phyloP scores from a whole-genome alignment of 2,797 vertebrate genomes.

The Adrianichthys oophorus region DNA sequence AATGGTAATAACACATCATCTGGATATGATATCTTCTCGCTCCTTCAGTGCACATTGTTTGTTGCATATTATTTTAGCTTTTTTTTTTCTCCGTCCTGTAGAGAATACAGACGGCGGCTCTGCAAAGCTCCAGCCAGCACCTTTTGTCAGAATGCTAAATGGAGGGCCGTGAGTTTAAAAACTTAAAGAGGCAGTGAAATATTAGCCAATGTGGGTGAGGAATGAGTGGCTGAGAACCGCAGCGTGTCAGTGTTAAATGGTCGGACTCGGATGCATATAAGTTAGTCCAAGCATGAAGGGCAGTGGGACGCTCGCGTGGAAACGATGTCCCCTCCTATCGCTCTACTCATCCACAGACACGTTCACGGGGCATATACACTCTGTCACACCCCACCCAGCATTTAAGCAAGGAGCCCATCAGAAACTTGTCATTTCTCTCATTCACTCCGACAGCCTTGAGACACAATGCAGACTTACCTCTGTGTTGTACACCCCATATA shows the following conservation, averaged over 20 bases:
- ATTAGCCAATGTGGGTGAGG: conserved; percentile 94
- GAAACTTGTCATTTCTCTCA: conserved; percentile 99
- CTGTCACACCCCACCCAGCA: conserved; percentile 51
- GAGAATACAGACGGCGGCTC: conserved; percentile 26
- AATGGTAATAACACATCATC: conserved; percentile 74
- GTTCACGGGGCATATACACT: conserved; percentile 26
- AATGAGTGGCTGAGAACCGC: conserved; percentile 94
- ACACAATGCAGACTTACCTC: conserved; percentile 98
- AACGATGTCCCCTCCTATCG: conserved; percentile 81
- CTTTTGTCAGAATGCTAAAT: conserved; percentile 86
- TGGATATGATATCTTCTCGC: conserved; percentile 51
- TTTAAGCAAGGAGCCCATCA: conserved; percentile 88
- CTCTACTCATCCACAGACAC: conserved; percentile 44
- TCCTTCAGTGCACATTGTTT: conserved; percentile 42
- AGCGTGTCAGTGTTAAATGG: conserved; percentile 97
- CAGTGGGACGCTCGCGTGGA: conserved; percentile 89
- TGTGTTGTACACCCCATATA: conserved; percentile 99
- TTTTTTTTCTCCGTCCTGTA: conserved; percentile 14
- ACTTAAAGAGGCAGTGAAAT: conserved; percentile 97
- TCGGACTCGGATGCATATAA: conserved; percentile 96
- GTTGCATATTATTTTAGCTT: conserved; percentile 56
- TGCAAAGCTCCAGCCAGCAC: conserved; percentile 48
- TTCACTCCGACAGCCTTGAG: conserved; percentile 99
- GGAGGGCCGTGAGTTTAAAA: conserved; percentile 86
- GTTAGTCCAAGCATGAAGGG: conserved; percentile 99